phyloP scores from a whole-genome alignment of 2,888 invertebrate species.

The Bhutanitis thaidina region DNA sequence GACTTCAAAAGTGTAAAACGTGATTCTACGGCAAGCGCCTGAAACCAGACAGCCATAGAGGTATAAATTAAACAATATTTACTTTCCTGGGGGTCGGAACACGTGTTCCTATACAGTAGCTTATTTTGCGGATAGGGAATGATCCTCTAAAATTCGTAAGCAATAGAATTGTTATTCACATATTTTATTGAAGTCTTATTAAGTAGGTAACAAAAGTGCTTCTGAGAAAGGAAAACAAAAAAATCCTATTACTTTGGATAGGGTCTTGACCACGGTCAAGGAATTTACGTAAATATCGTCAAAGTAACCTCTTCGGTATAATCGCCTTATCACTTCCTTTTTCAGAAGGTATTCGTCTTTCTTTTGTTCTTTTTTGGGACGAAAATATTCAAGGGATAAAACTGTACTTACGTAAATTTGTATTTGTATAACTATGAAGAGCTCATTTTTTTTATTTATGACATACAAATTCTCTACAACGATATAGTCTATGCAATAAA shows the following conservation, averaged over 20 bases:
- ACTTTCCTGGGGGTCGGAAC: too few species aligned
- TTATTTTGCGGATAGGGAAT: neutral
- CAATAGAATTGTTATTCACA: neutral
- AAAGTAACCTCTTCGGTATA: conserved; percentile 8
- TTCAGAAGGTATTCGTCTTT: conserved; percentile 7
- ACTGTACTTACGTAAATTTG: too few species aligned
- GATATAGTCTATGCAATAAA: too few species aligned
- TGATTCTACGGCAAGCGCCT: too few species aligned
- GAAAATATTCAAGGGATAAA: neutral
- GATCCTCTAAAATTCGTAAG: too few species aligned
- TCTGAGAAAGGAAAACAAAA: neutral
- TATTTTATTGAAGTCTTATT: neutral
- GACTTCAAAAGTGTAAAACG: too few species aligned
- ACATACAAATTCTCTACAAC: too few species aligned
- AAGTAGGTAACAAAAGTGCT: neutral
- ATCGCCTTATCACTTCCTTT: conserved; percentile 17
- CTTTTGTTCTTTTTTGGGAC: conserved; percentile 4
- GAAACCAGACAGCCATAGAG: too few species aligned
- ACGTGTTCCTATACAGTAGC: too few species aligned
- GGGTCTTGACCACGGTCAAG: conserved; percentile 4
- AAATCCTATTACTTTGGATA: neutral
- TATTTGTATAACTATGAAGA: too few species aligned
- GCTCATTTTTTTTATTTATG: too few species aligned
- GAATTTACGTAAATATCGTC: conserved; percentile 6
- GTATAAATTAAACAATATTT: too few species aligned